Base-by-base conservation (phyloP, 2,888 invertebrate genomes). In the Lepidocyrtoides sp. region DNA sequence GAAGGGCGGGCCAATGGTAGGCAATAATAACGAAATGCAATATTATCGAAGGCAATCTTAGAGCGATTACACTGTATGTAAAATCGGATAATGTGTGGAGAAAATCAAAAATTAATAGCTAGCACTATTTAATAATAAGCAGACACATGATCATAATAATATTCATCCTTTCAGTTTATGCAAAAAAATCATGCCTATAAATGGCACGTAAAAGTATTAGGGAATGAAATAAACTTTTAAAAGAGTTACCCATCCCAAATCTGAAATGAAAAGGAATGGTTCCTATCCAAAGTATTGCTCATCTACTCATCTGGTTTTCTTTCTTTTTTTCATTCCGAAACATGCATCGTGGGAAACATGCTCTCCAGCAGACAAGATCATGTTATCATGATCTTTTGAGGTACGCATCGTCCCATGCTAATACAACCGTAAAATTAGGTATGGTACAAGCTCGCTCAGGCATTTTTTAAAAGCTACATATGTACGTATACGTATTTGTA, bases 291-390 rank as follows among this genome's bases (percentile, higher is more conserved):
- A 10, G 12, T 48, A n/a, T 54, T n/a, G 77, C 17, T 29, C 77
- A n/a, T 51, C 48, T 44, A 75, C 48, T 77, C 77, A 77, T 77
- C 77, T 77, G 54, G 51, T 77, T 29, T 79, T 8, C 10, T 10
- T 23, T 82, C 26, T 83, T 7, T 63, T 23, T 2, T 36, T 29
- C 14, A 23, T 2, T 41, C 20, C 29, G 29, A 66, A 20, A 66
- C 72, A 75, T 36, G 41, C 41, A 90, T 90, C 90, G 90, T 90
- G 90, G 90, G 90, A 90, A 89, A 89, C 57, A 75, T 82, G 89
- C 72, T 89, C 89, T 89, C 72, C 82, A 89, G 82, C 72, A 89
- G 75, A 41, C 81, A 41, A 57, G 29, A 44, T 79, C 44, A 75
- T 77, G 75, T 86, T 77, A 36, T 41, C 48, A 66, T 84, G 81